Evolutionary conservation across 2,888 invertebrate species (phyloP).

Genomic region (Zaprionus obscuricornis): DNA sequence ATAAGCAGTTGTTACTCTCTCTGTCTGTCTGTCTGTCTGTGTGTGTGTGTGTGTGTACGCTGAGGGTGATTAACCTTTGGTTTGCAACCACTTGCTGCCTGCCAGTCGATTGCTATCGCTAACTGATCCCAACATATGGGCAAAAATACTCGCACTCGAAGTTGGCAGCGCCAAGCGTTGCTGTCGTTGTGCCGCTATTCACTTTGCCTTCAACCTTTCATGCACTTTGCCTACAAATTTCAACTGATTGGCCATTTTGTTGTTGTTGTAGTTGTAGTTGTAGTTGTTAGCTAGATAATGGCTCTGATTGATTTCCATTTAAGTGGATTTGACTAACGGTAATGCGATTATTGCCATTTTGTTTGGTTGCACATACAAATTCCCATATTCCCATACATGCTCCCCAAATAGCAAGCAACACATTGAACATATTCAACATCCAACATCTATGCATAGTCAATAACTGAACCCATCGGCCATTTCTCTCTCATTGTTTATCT

Average conservation of each 20-base stretch:
- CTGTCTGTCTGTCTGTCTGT: conserved; percentile 9
- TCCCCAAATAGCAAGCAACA: no score
- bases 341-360: conserved; percentile 67
- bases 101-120: conserved; percentile 43
- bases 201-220: conserved; percentile 26
- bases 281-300: conserved; percentile 50
- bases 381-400: conserved; percentile 9
- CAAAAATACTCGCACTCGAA: conserved; percentile 20
- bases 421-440: no score
- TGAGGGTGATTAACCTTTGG: conserved; percentile 78
- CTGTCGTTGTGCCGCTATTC: conserved; percentile 3
- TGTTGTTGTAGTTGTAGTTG: conserved; percentile 31
- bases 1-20: conserved; percentile 13
- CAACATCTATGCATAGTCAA: no score
- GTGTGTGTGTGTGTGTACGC: conserved; percentile 41
- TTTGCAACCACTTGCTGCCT: conserved; percentile 52
- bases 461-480: neutral
- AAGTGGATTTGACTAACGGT: conserved; percentile 62
- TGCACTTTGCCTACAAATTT: conserved; percentile 30
- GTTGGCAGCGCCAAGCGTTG: no score
- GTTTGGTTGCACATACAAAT: conserved; percentile 27
- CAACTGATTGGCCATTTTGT: conserved; percentile 43
- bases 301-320: conserved; percentile 66
- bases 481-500: conserved; percentile 25
- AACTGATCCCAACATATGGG: conserved; percentile 52